Evolutionary conservation across 2,797 vertebrate species (phyloP).

Genomic region (Lacerta bilineata): DNA sequence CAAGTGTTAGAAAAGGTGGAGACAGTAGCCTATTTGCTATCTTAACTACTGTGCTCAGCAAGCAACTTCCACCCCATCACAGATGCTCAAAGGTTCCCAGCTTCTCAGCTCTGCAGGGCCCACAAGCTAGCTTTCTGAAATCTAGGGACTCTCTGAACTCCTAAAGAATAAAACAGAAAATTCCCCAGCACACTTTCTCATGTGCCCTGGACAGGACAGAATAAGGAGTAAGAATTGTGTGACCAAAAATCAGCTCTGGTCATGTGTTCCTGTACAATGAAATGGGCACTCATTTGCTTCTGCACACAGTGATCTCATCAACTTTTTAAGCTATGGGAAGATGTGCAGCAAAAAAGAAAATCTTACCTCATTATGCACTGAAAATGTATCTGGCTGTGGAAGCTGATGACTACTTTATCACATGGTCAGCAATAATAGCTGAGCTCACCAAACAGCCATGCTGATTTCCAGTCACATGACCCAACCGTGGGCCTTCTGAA

Average conservation of each 20-base stretch:
- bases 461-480: neutral
- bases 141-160: neutral
- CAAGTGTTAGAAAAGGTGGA: neutral
- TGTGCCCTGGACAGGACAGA: neutral
- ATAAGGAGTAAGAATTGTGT: neutral
- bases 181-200: neutral
- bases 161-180: neutral
- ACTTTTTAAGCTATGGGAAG: neutral
- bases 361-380: neutral
- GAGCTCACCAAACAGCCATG: slow-evolving; percentile 11
- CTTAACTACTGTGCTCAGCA: neutral
- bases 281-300: neutral
- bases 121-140: neutral
- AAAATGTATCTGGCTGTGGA: slow-evolving; percentile 7
- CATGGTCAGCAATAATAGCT: slow-evolving; percentile 13
- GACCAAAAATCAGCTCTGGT: neutral
- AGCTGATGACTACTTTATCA: neutral
- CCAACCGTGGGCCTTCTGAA: neutral
- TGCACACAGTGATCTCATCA: neutral
- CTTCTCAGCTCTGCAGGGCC: neutral
- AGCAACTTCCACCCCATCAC: neutral
- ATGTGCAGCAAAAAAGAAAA: neutral
- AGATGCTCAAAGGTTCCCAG: neutral
- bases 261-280: neutral
- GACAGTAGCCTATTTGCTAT: neutral